Base-by-base conservation (phyloP, 2,797 vertebrate genomes). In the Graptemys geographica region DNA sequence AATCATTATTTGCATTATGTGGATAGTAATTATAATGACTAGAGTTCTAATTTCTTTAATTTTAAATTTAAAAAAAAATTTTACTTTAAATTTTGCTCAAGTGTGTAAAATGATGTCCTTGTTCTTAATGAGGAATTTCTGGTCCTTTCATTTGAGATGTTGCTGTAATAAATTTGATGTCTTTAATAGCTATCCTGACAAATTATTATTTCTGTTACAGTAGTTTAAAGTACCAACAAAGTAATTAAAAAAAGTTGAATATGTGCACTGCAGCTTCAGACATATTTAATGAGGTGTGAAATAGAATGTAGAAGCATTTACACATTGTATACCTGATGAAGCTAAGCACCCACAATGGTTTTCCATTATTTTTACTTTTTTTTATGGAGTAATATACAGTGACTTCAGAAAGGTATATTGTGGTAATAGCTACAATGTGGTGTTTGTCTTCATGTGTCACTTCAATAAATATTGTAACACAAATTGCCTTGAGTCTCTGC, bases 151-250 rank as follows among this genome's bases (percentile, higher is more conserved):
- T 59, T 83, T 87, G 49, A 82, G 53, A 59, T 72, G 11, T 78
- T 83, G 4, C 0, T 72, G 28, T 65, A 74, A 81, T 76, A 47
- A 88, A 88, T 59, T 79, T 72, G 53, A 37, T 86, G 81, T 51
- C 89, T 95, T 91, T 80, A 94, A 76, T 41, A 87, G 18, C 44
- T 81, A 65, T 90, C 81, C 51, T 88, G n/a, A 92, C 1, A 52
- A 82, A 80, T 83, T 90, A 87, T 87, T 69, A 56, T 88, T 95
- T 96, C 27, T 86, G 16, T 91, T 87, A 69, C 5, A 65, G 12
- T 81, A 51, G 65, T 53, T 72, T 88, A 47, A 91, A 87, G 23
- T 52, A 88, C 11, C 21, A 88, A 80, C 6, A 84, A 92, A 90
- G 3, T 80, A 83, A 81, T 89, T 76, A 87, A 92, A 87, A 92